Base-by-base conservation (phyloP, 2,797 vertebrate species). In the Cirrhinus mrigala region DNA sequence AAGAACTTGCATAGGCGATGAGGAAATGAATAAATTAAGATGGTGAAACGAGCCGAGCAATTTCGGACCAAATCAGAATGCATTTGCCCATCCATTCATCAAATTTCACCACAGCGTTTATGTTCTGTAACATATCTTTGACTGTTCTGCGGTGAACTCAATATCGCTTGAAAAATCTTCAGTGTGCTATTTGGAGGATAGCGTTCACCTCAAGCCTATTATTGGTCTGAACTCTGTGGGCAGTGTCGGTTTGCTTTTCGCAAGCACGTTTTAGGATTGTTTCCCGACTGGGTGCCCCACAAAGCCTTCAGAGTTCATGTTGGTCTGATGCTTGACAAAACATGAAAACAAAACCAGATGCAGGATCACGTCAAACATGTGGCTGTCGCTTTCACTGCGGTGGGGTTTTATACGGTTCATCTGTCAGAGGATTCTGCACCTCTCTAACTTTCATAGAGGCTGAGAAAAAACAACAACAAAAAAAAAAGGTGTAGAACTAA, bases 121-220 rank as follows among this genome's bases (percentile, higher is more conserved):
- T 94, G 94, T 95, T 94, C 92, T 93, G 92, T 93, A 94, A 94
- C 93, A 94, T 93, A 94, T 94, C 92, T 92, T 91, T 92, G 94
- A 93, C 95, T 92, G 94, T 92, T 96, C 93, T 95, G 95, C 92
- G 93, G 92, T 92, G 93, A 95, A 94, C 94, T 94, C 94, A 95
- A 93, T 95, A 95, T 95, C 92, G 93, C 94, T 92, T 94, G 89
- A 94, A 94, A 94, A 94, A 93, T 91, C 93, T 94, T 93, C 92
- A 93, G 92, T 92, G 91, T 89, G 91, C 89, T 91, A 92, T 91
- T 66, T 90, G 92, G 92, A 73, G 66, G 79, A 89, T 88, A 90
- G 90, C 66, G 86, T 91, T 93, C 94, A 94, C 94, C 94, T 92
- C 87, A 76, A 93, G 94, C 93, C 94, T 93, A 94, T 95, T 95